A percentile compares a stretch with the other conserved stretches of the same genome.
Conservation (phyloP, 2,113 vertebrate genomes). For the Pangasianodon hypophthalmus region DNA sequence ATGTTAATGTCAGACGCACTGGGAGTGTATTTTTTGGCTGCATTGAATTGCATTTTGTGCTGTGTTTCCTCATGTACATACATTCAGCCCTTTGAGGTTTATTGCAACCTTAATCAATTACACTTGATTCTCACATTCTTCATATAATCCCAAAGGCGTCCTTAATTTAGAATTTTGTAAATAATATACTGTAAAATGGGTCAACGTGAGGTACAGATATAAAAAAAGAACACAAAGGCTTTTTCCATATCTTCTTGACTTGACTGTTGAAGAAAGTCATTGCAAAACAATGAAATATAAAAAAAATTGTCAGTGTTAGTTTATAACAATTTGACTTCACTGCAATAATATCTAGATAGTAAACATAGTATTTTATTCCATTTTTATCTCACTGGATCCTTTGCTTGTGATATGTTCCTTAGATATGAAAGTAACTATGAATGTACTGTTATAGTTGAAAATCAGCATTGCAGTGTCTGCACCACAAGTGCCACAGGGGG, state of each 20-base stretch:
- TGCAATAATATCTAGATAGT: neutral
- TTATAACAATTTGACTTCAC: neutral
- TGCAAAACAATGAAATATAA: neutral
- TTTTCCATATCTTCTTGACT: neutral
- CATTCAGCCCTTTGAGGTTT: neutral
- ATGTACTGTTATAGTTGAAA: slow-evolving; percentile 10
- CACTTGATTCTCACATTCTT: neutral
- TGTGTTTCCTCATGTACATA: neutral
- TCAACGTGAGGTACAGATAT: neutral
- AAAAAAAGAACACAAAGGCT: neutral
- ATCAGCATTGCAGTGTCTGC: slow-evolving; percentile 16
- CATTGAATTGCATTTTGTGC: neutral
- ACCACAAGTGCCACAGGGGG: neutral
- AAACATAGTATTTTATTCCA: neutral
- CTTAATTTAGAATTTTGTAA: neutral
- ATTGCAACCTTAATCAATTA: neutral
- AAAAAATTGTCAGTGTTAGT: neutral
- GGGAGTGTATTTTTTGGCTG: neutral
- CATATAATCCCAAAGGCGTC: neutral
- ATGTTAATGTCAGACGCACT: neutral
- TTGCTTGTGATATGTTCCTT: neutral
- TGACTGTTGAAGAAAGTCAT: neutral
- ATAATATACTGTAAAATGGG: slow-evolving; percentile 10
- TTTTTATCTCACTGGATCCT: neutral
- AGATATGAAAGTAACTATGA: neutral